These are phyloP conservation scores for Pangasius mekongensis DNA, from an alignment of 2,797 vertebrate species.

Conservation along the genomic window DNA sequence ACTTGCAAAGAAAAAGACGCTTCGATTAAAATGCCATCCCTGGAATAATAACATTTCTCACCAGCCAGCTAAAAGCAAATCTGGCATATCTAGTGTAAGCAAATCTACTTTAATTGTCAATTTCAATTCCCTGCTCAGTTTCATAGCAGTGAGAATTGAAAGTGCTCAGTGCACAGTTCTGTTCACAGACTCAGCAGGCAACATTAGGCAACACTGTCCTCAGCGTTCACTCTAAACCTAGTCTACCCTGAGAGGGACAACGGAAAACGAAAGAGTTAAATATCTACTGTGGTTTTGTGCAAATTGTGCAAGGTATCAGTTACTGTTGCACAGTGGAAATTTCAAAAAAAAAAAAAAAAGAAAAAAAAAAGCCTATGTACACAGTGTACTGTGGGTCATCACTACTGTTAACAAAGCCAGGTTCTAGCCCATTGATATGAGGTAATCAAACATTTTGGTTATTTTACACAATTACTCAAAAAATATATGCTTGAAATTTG, in stretches of 20 bases:
- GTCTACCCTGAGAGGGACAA: neutral
- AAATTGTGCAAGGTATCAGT: neutral
- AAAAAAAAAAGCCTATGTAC: neutral
- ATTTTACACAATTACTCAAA: neutral
- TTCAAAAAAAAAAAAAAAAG: neutral
- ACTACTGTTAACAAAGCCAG: neutral
- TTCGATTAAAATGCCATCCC: neutral
- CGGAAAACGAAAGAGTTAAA: conserved; percentile 31
- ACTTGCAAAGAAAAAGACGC: neutral
- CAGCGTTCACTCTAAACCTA: neutral
- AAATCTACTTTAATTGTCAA: neutral
- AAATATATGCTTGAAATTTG: neutral
- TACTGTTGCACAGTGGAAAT: conserved; percentile 1
- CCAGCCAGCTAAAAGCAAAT: neutral
- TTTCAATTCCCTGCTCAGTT: conserved; percentile 23
- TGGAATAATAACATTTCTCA: neutral
- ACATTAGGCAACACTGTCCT: neutral
- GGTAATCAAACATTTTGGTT: neutral
- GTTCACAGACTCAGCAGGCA: conserved; percentile 3
- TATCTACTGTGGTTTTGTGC: conserved; percentile 11
- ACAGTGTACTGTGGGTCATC: neutral
- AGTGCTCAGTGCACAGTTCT: conserved; percentile 11
- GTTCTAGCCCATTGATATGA: neutral
- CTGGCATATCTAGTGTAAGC: no score
- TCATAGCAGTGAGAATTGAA: conserved; percentile 26